Evolutionary conservation across 2,113 vertebrate species (phyloP).

Genomic region (Natator depressus): DNA sequence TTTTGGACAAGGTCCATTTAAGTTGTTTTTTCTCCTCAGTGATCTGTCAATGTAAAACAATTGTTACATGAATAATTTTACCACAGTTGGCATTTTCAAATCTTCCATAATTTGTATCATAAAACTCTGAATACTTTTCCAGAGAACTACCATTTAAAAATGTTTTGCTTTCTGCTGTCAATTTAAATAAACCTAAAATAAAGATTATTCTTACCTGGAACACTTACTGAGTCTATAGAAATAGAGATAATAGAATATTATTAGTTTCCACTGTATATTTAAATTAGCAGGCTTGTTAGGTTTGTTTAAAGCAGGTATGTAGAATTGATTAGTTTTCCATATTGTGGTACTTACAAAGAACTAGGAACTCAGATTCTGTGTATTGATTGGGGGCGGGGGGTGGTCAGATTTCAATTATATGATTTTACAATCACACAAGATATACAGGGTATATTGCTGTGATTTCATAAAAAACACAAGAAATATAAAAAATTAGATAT

Average conservation of each 20-base stretch:
- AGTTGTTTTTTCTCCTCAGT: slow-evolving; percentile 49
- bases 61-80: neutral
- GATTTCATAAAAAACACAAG: neutral
- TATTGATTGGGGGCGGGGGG: neutral
- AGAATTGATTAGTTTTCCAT: neutral
- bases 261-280: neutral
- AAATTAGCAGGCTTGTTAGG: neutral
- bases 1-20: slow-evolving; percentile 30
- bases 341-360: neutral
- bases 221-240: neutral
- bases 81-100: slow-evolving; percentile 23
- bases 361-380: neutral
- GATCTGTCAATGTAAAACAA: slow-evolving; percentile 30
- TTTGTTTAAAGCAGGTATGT: neutral
- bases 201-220: neutral
- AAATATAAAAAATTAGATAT: neutral
- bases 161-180: neutral
- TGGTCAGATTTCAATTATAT: neutral
- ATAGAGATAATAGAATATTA: neutral
- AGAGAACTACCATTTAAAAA: slow-evolving; percentile 15
- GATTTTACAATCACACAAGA: neutral
- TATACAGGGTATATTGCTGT: neutral
- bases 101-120: neutral
- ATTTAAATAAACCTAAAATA: slow-evolving; percentile 34
- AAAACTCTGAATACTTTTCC: slow-evolving; percentile 1